These are phyloP conservation scores for Drosophila incognita DNA, from an alignment of 2,888 invertebrate genomes.

Conservation along the genomic window DNA sequence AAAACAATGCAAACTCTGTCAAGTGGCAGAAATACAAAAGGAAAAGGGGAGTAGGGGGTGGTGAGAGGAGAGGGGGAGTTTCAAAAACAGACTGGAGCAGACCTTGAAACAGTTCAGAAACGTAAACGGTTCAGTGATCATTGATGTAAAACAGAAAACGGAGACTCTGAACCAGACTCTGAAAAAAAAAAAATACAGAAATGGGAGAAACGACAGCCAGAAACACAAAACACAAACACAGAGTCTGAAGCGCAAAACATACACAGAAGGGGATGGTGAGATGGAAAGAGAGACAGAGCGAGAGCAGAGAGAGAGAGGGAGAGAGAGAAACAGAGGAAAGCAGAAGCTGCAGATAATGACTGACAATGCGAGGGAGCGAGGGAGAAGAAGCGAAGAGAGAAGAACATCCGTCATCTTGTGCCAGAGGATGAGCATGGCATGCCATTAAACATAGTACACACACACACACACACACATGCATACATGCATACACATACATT, in stretches of 20 bases:
- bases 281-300: conserved; percentile 30
- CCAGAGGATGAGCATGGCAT: conserved; percentile 61
- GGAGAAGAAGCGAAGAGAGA: conserved; percentile 23
- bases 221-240: conserved; percentile 27
- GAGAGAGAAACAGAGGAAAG: conserved; percentile 8
- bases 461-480: not conserved
- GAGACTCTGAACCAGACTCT: conserved; percentile 35
- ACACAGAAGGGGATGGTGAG: conserved; percentile 27
- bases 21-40: conserved; percentile 3
- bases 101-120: conserved; percentile 85
- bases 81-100: conserved; percentile 63
- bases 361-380: conserved; percentile 1
- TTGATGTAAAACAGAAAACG: conserved; percentile 79
- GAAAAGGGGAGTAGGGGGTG: not conserved
- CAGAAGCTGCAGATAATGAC: conserved; percentile 39
- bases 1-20: conserved; percentile 7
- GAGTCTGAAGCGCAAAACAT: conserved; percentile 24
- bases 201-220: conserved; percentile 55
- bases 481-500: not conserved
- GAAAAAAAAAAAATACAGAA: conserved; percentile 33
- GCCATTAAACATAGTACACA: conserved; percentile 27
- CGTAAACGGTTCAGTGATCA: conserved; percentile 85
- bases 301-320: conserved; percentile 41
- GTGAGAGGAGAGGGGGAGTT: conserved; percentile 17
- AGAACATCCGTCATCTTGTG: conserved; percentile 77